Evolutionary conservation across 2,797 vertebrate genomes (phyloP), one percentile per base, ranked within the genome.

Genomic region (Buphagus erythrorhynchus): DNA sequence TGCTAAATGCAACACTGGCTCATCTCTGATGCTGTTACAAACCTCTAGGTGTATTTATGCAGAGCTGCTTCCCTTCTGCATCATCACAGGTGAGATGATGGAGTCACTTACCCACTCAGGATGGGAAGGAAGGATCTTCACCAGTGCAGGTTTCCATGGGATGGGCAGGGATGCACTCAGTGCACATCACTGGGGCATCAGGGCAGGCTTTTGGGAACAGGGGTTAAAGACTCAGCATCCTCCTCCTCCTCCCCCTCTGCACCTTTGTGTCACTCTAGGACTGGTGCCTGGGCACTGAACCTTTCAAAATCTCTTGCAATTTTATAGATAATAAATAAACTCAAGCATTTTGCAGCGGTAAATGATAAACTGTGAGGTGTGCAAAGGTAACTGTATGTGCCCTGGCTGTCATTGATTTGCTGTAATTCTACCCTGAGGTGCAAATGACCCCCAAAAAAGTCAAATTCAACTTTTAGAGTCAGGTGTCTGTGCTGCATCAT

Each of bases 311-410:
- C 26, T 35, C 38, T 29, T 55, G 26, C 28, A 48, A 24, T 80
- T 80, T 76, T 62, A n/a, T 40, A 40, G 66, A 26, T 24, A 51
- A 66, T 54, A 69, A 80, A 59, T 40, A 59, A 77, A 11, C 22
- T 90, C 20, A 55, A 40, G 20, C 0, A 0, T 48, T 80, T 90
- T 74, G 48, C 15, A 80, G 68, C 2, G 0, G 0, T 57, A 46
- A 28, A 69, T 24, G 3, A 35, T 58, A n/a, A 17, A 48, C 68
- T 3, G 0, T n/a, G 75, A 67, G 61, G 75, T 90, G 18, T 22
- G 22, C 22, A 38, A 49, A 77, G 26, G 36, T 69, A 67, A 54
- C 43, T 45, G 0, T 5, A 1, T 19, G 33, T 71, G 61, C 21
- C 54, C 61, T 3, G 2, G 19, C 35, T 73, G 33, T 25, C n/a